phyloP scores from a whole-genome alignment of 2,797 vertebrate species.

The Karalla daura region DNA sequence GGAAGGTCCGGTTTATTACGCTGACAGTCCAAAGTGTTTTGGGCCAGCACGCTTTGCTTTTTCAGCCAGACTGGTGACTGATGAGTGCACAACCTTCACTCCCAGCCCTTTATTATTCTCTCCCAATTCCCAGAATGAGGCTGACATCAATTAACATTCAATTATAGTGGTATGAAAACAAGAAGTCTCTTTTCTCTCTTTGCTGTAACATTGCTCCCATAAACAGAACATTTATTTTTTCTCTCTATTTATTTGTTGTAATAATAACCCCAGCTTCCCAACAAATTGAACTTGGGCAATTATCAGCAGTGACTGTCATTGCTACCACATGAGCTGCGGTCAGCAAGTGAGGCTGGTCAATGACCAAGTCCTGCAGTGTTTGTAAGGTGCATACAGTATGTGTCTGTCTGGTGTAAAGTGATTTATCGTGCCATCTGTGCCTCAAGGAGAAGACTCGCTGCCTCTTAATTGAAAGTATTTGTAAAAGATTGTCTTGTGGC shows the following conservation, averaged over 20 bases:
- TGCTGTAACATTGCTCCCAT: too few relatives aligned
- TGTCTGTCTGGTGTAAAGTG: conserved; percentile 26
- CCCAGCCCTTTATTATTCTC: background rate
- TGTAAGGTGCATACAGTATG: conserved; percentile 7
- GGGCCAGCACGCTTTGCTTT: conserved; percentile 4
- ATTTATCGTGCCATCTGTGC: conserved; percentile 39
- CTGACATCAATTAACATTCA: background rate
- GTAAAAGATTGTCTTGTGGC: conserved; percentile 20
- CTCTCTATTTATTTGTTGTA: too few relatives aligned
- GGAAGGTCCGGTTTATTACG: conserved; percentile 23
- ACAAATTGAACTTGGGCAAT: background rate
- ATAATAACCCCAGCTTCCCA: background rate
- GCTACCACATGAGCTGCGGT: conserved; percentile 2
- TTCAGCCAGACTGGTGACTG: conserved; percentile 16
- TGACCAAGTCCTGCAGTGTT: conserved; percentile 21
- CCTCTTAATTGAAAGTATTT: conserved; percentile 42
- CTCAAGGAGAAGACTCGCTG: conserved; percentile 23
- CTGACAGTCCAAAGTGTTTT: conserved; percentile 10
- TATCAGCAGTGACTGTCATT: background rate
- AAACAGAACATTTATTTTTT: too few relatives aligned
- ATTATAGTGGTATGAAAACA: background rate
- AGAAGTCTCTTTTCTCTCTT: background rate
- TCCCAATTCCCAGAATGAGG: background rate
- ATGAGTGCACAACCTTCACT: background rate
- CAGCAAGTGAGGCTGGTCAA: conserved; percentile 27